These are phyloP conservation scores for Agonopterix alstromeriana DNA, from an alignment of 2,888 invertebrate genomes.

Conservation along the genomic window DNA sequence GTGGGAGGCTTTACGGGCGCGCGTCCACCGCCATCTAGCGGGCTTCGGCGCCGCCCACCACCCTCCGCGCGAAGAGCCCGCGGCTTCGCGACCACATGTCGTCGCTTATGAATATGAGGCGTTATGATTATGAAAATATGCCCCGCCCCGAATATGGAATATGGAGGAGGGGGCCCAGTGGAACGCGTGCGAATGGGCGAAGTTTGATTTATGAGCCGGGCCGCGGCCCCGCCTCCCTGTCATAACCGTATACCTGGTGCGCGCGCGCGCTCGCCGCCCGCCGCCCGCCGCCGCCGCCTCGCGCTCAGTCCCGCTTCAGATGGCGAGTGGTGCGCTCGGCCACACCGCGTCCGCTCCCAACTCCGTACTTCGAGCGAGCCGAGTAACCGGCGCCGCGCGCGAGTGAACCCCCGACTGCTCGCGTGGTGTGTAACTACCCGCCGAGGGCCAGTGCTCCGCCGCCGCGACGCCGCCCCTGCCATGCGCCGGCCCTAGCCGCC, in stretches of 20 bases:
- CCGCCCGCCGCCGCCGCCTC: conserved; percentile 55
- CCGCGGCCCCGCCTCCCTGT: conserved; percentile 81
- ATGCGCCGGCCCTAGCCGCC: conserved; percentile 60
- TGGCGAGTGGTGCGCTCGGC: conserved; percentile 71
- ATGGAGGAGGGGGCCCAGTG: conserved; percentile 78
- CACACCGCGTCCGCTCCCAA: conserved; percentile 41
- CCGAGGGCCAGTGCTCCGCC: conserved; percentile 19
- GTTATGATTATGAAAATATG: conserved; percentile 78
- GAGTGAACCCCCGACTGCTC: conserved; percentile 24
- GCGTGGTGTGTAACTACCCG: background rate
- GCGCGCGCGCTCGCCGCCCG: conserved; percentile 71
- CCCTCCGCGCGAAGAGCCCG: conserved; percentile 33
- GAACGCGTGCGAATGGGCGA: conserved; percentile 80
- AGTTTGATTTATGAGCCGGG: conserved; percentile 82
- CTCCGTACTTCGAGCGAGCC: conserved; percentile 46
- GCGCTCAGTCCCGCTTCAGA: conserved; percentile 75
- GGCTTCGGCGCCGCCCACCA: conserved; percentile 62
- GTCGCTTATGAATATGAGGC: conserved; percentile 77
- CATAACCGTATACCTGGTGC: conserved; percentile 81
- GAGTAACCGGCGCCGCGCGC: conserved; percentile 44
- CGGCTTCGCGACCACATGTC: conserved; percentile 52
- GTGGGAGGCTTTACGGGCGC: conserved; percentile 70
- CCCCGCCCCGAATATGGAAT: conserved; percentile 78
- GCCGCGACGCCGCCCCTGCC: conserved; percentile 39
- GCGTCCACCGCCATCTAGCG: conserved; percentile 68